Conservation (phyloP, 2,797 vertebrate species). For the Poeciliopsis paucimaculata region DNA sequence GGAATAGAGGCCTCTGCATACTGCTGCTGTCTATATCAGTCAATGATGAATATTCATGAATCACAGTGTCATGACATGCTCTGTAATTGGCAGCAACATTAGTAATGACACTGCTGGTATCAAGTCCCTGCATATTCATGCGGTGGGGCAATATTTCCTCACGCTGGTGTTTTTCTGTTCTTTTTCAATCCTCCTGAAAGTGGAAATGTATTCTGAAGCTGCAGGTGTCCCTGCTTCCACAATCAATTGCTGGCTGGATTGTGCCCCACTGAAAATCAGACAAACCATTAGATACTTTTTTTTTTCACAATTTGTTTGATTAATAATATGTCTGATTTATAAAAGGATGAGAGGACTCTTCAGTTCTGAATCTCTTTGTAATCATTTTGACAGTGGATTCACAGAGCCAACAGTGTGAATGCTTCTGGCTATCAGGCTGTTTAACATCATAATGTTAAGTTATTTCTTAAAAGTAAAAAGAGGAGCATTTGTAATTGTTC, state of each 20-base stretch:
- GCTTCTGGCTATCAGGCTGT: constrained; percentile 30
- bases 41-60: constrained; percentile 87
- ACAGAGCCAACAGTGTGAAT: constrained; percentile 24
- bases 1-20: constrained; percentile 78
- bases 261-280: constrained; percentile 78
- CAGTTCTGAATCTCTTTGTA: constrained; percentile 60
- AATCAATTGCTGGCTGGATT: constrained; percentile 83
- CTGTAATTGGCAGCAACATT: constrained; percentile 90
- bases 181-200: constrained; percentile 58
- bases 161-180: constrained; percentile 55
- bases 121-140: constrained; percentile 87
- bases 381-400: constrained; percentile 60
- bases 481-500: constrained; percentile 11
- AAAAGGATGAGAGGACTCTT: constrained; percentile 62
- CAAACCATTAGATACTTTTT: constrained; percentile 73
- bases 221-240: constrained; percentile 83
- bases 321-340: constrained; percentile 74
- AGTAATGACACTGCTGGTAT: constrained; percentile 86
- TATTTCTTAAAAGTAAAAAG: constrained; percentile 30
- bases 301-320: constrained; percentile 73
- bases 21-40: constrained; percentile 83
- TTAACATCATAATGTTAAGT: constrained; percentile 32
- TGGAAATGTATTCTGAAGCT: constrained; percentile 84
- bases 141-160: constrained; percentile 81
- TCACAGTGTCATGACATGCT: constrained; percentile 87